These are phyloP conservation scores for Xanthia togata DNA, from an alignment of 2,888 invertebrate genomes.

Conservation along the genomic window DNA sequence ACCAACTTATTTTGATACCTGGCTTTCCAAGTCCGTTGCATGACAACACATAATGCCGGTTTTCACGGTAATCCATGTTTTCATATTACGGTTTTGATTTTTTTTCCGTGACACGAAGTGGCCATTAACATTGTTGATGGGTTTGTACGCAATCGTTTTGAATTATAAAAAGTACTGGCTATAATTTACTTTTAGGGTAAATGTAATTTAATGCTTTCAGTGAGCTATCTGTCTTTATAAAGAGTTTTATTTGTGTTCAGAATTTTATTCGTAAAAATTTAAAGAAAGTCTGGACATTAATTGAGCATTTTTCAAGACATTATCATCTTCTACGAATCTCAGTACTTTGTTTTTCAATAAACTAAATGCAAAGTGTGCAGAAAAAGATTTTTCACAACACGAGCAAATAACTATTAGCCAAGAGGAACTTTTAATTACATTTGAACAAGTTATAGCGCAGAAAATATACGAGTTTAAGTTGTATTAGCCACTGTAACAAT, in stretches of 20 bases:
- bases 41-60: conserved; percentile 72
- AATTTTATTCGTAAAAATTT: background rate
- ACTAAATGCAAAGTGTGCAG: conserved; percentile 22
- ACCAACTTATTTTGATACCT: conserved; percentile 76
- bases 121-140: conserved; percentile 66
- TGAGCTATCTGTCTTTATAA: conserved; percentile 9
- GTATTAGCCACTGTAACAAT: conserved; percentile 7
- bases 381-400: conserved; percentile 43
- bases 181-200: conserved; percentile 31
- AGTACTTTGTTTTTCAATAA: conserved; percentile 20
- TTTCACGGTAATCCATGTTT: conserved; percentile 72
- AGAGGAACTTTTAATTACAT: conserved; percentile 59
- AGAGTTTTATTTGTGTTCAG: background rate
- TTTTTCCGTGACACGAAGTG: conserved; percentile 67
- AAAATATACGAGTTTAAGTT: conserved; percentile 49
- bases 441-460: conserved; percentile 44
- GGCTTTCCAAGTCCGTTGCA: conserved; percentile 66
- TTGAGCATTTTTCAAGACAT: background rate
- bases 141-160: conserved; percentile 58
- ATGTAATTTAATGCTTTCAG: conserved; percentile 45
- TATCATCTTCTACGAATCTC: background rate
- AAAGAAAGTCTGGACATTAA: background rate
- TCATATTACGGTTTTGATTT: conserved; percentile 70
- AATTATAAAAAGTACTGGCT: conserved; percentile 46
- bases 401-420: conserved; percentile 40